Percentiles rank a stretch among this genome's conserved stretches.
Evolutionary conservation across 2,113 vertebrate species (phyloP).

Genomic region (Sylvia atricapilla): DNA sequence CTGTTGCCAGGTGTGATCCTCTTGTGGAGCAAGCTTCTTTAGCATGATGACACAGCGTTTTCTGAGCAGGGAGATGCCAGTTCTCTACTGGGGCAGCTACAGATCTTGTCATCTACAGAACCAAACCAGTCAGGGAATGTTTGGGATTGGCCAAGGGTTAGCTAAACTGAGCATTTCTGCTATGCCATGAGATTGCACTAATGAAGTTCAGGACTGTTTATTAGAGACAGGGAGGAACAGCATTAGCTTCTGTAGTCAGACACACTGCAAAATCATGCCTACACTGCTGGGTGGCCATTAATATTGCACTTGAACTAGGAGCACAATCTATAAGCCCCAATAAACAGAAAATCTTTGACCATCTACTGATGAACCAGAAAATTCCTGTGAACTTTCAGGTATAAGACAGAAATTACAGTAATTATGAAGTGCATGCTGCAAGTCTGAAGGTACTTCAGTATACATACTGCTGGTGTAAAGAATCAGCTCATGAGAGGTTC

Average conservation of each 20-base stretch:
- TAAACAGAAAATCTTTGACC: neutral
- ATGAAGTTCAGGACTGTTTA: neutral
- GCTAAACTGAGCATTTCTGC: neutral
- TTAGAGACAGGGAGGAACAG: neutral
- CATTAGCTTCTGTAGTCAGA: neutral
- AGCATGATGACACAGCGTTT: neutral
- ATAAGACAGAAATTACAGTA: neutral
- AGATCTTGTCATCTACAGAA: neutral
- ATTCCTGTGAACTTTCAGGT: neutral
- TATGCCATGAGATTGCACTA: neutral
- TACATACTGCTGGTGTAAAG: accelerated
- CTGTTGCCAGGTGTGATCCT: neutral
- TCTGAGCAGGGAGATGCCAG: neutral
- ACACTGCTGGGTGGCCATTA: neutral
- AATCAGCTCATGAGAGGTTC: neutral
- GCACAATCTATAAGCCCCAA: neutral
- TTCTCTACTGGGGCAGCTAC: neutral
- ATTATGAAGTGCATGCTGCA: neutral
- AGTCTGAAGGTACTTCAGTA: neutral
- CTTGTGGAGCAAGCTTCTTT: neutral
- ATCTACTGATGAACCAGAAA: neutral
- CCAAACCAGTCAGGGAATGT: accelerated
- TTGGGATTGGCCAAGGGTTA: neutral
- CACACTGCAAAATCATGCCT: neutral
- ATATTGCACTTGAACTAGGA: neutral